phyloP scores from a whole-genome alignment of 2,888 invertebrate genomes.

The Pristionchus exspectatus region DNA sequence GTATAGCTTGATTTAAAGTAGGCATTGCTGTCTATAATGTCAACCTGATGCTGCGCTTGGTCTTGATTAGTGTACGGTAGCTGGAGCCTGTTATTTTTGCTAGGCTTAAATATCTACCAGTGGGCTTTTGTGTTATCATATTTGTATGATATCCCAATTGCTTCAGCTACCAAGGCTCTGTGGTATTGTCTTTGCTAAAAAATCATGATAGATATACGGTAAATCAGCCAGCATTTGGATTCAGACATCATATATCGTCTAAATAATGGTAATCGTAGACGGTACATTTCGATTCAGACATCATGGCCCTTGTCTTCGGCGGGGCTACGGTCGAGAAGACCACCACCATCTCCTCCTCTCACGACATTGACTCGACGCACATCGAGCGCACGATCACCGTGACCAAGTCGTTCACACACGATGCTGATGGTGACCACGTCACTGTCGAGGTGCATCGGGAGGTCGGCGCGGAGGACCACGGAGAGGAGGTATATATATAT shows the following conservation, averaged over 20 bases:
- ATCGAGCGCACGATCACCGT: conserved; percentile 6
- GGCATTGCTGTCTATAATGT: too few relatives aligned
- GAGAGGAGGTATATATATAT: conserved; percentile 40
- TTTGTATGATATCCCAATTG: too few relatives aligned
- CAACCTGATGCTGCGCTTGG: too few relatives aligned
- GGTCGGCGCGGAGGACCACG: background rate
- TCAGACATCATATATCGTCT: conserved; percentile 54
- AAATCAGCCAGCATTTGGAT: background rate
- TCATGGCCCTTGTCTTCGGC: conserved; percentile 53
- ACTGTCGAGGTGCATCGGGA: background rate
- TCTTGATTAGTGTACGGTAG: too few relatives aligned
- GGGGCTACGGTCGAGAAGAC: conserved; percentile 51
- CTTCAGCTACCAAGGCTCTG: too few relatives aligned
- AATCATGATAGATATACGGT: too few relatives aligned
- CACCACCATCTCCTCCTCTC: background rate
- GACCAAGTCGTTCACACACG: conserved; percentile 27
- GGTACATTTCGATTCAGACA: conserved; percentile 37
- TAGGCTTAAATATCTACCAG: too few relatives aligned
- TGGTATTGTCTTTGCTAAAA: too few relatives aligned
- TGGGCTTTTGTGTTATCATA: too few relatives aligned
- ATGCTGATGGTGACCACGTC: background rate
- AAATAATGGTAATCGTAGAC: too few relatives aligned
- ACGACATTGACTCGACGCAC: background rate
- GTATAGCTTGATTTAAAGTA: too few relatives aligned
- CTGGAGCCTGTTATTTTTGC: too few relatives aligned